Evolutionary conservation across 1,140 invertebrate genomes (phyloP).

Genomic region (Atta texana): DNA sequence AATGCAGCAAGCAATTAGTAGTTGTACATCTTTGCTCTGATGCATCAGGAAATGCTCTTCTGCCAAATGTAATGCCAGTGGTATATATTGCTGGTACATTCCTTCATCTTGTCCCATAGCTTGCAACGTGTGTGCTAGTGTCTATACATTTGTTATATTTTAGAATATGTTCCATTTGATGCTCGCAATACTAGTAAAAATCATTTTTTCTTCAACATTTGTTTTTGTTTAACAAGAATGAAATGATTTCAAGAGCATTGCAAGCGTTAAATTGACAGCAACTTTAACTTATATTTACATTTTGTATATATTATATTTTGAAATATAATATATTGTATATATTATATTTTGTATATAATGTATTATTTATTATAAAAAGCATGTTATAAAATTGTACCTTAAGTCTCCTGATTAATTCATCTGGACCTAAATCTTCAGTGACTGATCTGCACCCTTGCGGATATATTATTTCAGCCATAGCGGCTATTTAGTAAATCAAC

Average conservation of each 20-base stretch:
- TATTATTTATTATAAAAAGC: background rate
- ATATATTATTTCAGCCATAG: slow-evolving; percentile 94
- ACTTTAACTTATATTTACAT: too few relatives aligned
- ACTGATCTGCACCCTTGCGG: slow-evolving; percentile 95
- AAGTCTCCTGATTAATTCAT: slow-evolving; percentile 97
- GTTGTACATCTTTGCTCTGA: slow-evolving; percentile 96
- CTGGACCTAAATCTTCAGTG: slow-evolving; percentile 96
- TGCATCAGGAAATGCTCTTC: slow-evolving; percentile 97
- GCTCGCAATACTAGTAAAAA: too few relatives aligned
- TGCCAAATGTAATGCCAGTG: slow-evolving; percentile 96
- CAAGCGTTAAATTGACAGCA: too few relatives aligned
- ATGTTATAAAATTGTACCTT: slow-evolving; percentile 88
- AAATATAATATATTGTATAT: too few relatives aligned
- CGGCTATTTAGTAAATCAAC: slow-evolving; percentile 77
- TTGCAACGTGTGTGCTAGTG: slow-evolving; percentile 96
- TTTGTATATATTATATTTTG: too few relatives aligned
- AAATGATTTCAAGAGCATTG: too few relatives aligned
- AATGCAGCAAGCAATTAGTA: slow-evolving; percentile 98
- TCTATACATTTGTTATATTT: slow-evolving; percentile 85
- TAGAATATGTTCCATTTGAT: too few relatives aligned
- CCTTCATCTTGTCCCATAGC: slow-evolving; percentile 98
- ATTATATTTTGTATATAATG: background rate
- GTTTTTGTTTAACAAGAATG: too few relatives aligned
- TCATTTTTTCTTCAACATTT: too few relatives aligned
- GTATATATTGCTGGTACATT: slow-evolving; percentile 97